phyloP scores from a whole-genome alignment of 2,113 vertebrate species.

The Lepisosteus osseus region DNA sequence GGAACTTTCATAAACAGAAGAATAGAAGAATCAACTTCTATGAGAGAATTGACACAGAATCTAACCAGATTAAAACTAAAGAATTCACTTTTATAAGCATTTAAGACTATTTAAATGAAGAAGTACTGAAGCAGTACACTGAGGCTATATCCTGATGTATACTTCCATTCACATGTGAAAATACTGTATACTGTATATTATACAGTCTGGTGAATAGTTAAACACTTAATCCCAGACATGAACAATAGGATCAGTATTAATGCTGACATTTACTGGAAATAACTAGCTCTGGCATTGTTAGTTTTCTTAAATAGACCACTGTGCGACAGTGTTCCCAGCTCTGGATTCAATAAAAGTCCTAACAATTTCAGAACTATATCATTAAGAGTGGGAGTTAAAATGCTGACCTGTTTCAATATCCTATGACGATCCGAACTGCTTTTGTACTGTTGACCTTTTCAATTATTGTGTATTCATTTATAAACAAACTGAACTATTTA shows the following conservation, averaged over 20 bases:
- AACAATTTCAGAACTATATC: neutral
- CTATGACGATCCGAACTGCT: neutral
- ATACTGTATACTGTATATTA: constrained; percentile 9
- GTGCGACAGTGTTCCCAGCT: neutral
- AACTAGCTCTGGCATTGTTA: constrained; percentile 28
- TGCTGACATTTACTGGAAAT: constrained; percentile 11
- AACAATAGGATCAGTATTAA: constrained; percentile 30
- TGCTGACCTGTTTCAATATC: neutral
- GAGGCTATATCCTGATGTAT: no score
- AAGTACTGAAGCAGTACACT: no score
- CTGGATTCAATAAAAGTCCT: neutral
- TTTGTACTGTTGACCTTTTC: neutral
- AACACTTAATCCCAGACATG: constrained; percentile 18
- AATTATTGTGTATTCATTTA: no score
- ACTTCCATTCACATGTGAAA: no score
- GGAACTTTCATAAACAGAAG: no score
- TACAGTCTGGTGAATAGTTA: constrained; percentile 25
- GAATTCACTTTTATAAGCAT: no score
- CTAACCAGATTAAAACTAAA: no score
- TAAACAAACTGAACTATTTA: no score
- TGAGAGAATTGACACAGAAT: no score
- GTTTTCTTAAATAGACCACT: constrained; percentile 19
- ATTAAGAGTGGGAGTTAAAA: neutral
- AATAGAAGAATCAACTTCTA: no score
- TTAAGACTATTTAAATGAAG: no score